Base-by-base conservation (phyloP, 2,797 vertebrate genomes). In the Phataginus tricuspis region DNA sequence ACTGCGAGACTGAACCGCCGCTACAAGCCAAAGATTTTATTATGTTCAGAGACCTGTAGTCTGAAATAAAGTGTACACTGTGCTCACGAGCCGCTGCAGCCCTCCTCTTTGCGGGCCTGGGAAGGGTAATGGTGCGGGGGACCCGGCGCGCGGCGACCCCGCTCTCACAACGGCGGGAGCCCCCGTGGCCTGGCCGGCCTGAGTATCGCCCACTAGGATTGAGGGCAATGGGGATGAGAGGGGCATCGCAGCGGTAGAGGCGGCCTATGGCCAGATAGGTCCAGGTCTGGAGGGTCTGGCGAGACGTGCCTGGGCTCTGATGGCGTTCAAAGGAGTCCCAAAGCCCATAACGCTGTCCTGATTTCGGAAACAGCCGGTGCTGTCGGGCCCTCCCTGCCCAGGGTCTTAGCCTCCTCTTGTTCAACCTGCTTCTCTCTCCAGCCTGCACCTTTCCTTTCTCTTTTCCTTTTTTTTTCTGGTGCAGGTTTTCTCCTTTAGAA, bases 1-100 rank as follows among this genome's bases (percentile, higher is more conserved):
- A 98, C 98, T 98, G 99, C 98, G 98, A 98, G 98, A 98, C 99
- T 98, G 98, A 99, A 98, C 99, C 98, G 98, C 98, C 99, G 99
- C 99, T 99, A 98, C 99, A 99, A 99, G 99, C 99, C 99, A 99
- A 99, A 99, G 99, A 99, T 99, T 99, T 99, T 99, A 99, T 99
- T 99, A 99, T 99, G 99, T 99, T 99, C 99, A 99, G 99, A 99
- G 98, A 98, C 98, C 98, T 99, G 99, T 99, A 99, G 99, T 99
- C 99, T 99, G 99, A 99, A 99, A 99, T 99, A 99, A 99, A 99
- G 98, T 99, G 98, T 99, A 98, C 98, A 99, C 98, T 98, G 99
- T 99, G 98, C 98, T 99, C 98, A 98, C 97, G 96, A 98, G 95
- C 51, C 90, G 71, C 84, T 84, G 77, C 55, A 9, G 80, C 89